Base-by-base conservation (phyloP, 2,113 vertebrate genomes). In the Chrysemys picta region DNA sequence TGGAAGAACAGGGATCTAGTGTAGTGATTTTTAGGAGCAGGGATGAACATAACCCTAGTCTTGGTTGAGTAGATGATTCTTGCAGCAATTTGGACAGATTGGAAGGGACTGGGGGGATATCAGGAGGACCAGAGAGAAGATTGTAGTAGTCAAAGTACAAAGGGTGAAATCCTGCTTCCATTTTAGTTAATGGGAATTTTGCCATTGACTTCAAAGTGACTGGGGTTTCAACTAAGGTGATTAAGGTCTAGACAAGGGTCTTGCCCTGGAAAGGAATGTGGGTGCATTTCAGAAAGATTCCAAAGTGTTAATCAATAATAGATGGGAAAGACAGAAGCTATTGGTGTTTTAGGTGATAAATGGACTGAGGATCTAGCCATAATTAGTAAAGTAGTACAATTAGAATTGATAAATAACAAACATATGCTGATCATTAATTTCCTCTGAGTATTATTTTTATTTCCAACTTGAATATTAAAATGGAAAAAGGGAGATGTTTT, bases 111-210 rank as follows among this genome's bases (percentile, higher is more conserved):
- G 29, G 24, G 3, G 3, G 4, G 7, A 8, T 16, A 56, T 21
- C 56, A 35, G 29, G 89, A 96, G 25, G 21, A 3, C 4, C 6
- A 24, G 17, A 38, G 56, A 27, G 14, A 31, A 35, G 87, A 85
- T 2, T 16, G n/a, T 38, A 79, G 4, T 31, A 69, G n/a, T 56
- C 10, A 57, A 84, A 82, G 17, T 19, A 80, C 3, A 84, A 84
- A 47, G 0, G 1, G 35, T 49, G 47, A 25, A 59, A 57, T 1
- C 3, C 50, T 88, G 22, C 2, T 1, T 65, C 31, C 14, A 65
- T 35, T 65, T 65, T 35, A 53, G 52, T 53, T 65, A 65, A 65
- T 65, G 62, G 62, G 31, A 50, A 50, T 50, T 50, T 50, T 50
- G 50, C 13, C 50, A 50, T 50, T 50, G 50, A 50, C 50, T 50